phyloP scores from a whole-genome alignment of 2,113 vertebrate species.

The Hemichromis elongatus region DNA sequence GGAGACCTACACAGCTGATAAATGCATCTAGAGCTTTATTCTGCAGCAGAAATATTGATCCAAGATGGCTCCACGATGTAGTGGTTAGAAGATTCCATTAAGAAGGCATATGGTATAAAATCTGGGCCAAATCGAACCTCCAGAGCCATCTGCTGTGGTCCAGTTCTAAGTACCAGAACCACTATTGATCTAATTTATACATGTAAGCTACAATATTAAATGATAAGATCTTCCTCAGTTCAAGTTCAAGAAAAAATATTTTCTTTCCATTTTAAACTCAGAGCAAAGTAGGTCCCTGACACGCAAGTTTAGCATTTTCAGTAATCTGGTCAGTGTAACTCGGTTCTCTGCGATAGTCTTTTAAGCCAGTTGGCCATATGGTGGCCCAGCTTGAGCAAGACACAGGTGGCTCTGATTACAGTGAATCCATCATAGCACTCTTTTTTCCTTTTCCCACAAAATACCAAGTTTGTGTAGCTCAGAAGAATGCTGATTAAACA shows the following conservation, averaged over 20 bases:
- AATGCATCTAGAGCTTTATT: not conserved
- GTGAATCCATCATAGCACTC: not conserved
- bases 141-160: not conserved
- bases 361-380: constrained; percentile 41
- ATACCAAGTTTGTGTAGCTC: not conserved
- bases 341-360: not conserved
- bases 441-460: not conserved
- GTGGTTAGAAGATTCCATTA: not conserved
- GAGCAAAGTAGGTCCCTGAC: not conserved
- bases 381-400: constrained; percentile 26
- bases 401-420: not conserved
- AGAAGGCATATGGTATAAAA: not conserved
- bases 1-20: not conserved
- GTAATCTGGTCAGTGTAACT: not conserved
- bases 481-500: not conserved
- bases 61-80: not conserved
- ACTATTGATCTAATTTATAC: not conserved
- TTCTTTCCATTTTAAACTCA: not conserved
- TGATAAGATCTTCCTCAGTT: not conserved
- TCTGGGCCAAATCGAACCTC: not conserved
- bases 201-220: not conserved
- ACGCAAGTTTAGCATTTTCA: not conserved
- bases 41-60: not conserved
- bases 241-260: not conserved
- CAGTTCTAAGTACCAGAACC: not conserved